These are phyloP conservation scores for Phrynocephalus forsythii DNA, from an alignment of 2,797 vertebrate genomes.

Conservation along the genomic window DNA sequence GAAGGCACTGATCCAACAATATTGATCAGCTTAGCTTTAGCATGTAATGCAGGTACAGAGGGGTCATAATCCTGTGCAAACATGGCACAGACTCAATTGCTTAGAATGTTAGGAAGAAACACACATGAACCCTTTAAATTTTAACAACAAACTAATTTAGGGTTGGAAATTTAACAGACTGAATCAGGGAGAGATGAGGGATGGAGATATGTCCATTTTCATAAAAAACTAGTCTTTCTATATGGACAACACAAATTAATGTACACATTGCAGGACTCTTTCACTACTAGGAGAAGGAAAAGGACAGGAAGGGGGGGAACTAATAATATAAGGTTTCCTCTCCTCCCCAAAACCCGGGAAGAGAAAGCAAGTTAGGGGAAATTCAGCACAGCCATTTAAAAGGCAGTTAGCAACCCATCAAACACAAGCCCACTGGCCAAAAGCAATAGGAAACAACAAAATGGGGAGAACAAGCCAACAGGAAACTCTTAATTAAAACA, in stretches of 20 bases:
- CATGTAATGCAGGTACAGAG: neutral
- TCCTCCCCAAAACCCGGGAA: neutral
- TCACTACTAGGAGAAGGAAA: neutral
- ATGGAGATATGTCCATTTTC: neutral
- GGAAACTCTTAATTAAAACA: neutral
- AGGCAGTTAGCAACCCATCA: neutral
- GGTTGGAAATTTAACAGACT: neutral
- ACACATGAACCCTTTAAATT: neutral
- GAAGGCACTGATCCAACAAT: neutral
- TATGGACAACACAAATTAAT: neutral
- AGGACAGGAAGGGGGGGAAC: neutral
- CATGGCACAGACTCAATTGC: neutral
- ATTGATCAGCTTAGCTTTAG: neutral
- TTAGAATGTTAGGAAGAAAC: neutral
- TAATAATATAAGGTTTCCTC: neutral
- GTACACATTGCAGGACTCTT: neutral
- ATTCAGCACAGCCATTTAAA: neutral
- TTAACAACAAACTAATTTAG: neutral
- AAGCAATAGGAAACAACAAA: conserved; percentile 3
- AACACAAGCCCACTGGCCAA: neutral
- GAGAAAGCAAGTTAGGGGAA: neutral
- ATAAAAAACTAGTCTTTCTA: neutral
- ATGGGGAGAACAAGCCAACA: neutral
- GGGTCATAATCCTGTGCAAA: neutral
- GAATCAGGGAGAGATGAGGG: neutral